Conservation (phyloP, 2,888 invertebrate species). For the Meiosimyza decipiens region DNA sequence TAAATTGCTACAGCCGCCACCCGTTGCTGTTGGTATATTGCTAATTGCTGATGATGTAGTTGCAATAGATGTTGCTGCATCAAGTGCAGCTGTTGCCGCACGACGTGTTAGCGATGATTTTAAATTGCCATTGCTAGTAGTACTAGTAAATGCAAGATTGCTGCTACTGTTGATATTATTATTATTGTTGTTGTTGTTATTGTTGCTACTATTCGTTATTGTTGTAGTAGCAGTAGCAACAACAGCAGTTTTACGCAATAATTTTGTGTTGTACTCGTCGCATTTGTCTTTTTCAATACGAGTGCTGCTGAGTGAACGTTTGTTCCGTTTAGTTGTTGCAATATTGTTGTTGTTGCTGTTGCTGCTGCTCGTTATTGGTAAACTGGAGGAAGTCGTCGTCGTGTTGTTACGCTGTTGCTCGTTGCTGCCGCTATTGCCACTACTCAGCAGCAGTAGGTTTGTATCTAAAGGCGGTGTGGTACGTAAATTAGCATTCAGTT, state of each 20-base stretch:
- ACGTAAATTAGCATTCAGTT: slow-evolving; percentile 41
- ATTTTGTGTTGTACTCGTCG: slow-evolving; percentile 66
- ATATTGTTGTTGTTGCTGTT: slow-evolving; percentile 41
- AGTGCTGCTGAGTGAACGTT: slow-evolving; percentile 66
- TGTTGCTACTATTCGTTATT: slow-evolving; percentile 38
- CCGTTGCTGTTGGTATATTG: slow-evolving; percentile 54
- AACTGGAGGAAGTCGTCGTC: slow-evolving; percentile 39
- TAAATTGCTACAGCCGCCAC: slow-evolving; percentile 47
- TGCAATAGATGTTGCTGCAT: slow-evolving; percentile 57
- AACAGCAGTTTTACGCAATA: slow-evolving; percentile 60
- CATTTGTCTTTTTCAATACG: slow-evolving; percentile 66
- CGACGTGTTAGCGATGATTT: slow-evolving; percentile 48
- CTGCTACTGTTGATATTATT: slow-evolving; percentile 26
- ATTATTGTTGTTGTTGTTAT: slow-evolving; percentile 43
- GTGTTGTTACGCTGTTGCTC: slow-evolving; percentile 28
- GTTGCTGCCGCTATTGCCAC: slow-evolving; percentile 28
- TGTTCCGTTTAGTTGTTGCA: slow-evolving; percentile 61
- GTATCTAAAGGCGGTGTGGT: slow-evolving; percentile 52
- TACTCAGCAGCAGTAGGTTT: slow-evolving; percentile 48
- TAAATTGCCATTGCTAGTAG: slow-evolving; percentile 36
- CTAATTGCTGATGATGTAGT: slow-evolving; percentile 50
- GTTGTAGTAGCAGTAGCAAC: slow-evolving; percentile 30
- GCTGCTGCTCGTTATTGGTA: slow-evolving; percentile 42
- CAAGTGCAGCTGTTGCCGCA: slow-evolving; percentile 47
- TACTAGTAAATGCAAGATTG: slow-evolving; percentile 37